Conservation (phyloP, 2,797 vertebrate species). For the Coluber constrictor region DNA sequence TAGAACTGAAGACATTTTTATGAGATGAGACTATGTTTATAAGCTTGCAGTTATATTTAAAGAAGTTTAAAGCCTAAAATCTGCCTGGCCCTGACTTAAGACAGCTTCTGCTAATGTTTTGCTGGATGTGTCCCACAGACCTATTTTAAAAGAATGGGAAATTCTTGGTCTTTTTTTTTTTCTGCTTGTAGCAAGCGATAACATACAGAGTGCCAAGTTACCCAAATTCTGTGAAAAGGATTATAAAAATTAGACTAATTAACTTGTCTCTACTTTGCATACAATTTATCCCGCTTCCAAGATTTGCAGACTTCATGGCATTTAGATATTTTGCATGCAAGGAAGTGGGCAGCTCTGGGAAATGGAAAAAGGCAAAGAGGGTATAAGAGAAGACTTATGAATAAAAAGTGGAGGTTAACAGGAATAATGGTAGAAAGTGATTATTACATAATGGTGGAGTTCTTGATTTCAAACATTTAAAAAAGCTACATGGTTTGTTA, state of each 20-base stretch:
- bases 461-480: background rate
- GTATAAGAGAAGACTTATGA: background rate
- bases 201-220: background rate
- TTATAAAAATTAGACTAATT: conserved; percentile 30
- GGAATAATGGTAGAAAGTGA: background rate
- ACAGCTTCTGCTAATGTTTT: background rate
- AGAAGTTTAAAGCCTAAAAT: background rate
- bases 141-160: background rate
- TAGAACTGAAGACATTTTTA: background rate
- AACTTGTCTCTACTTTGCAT: conserved; percentile 17
- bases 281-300: conserved; percentile 14
- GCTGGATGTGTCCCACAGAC: conserved; percentile 7
- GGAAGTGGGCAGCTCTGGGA: background rate
- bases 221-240: conserved; percentile 16
- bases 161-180: background rate
- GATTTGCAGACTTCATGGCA: conserved; percentile 8
- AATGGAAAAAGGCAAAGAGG: background rate
- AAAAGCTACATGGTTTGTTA: background rate
- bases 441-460: background rate
- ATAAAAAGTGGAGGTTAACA: background rate
- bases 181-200: conserved; percentile 6
- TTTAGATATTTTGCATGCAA: background rate
- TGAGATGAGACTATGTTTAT: background rate
- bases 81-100: background rate
- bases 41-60: background rate